Base-by-base conservation (phyloP, 2,113 vertebrate species). In the Lagopus leucura region DNA sequence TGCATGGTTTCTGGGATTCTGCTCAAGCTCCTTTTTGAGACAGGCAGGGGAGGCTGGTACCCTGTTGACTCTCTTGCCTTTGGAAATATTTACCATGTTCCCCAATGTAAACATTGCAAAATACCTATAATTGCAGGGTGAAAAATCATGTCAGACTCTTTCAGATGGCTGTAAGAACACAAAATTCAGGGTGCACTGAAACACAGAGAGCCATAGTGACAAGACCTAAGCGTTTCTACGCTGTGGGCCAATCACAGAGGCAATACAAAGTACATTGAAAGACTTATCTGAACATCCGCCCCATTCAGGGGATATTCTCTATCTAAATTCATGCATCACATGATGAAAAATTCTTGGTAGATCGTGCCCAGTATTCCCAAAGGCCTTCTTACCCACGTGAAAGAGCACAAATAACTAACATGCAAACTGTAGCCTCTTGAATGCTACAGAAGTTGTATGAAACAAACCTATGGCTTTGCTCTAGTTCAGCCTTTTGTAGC, bases 271-370 rank as follows among this genome's bases (percentile, higher is more conserved):
- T 20, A 74, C 20, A 6, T 10, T 21, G 66, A 89, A 89, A 64
- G 10, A 60, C 10, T 84, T 84, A 21, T 57, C 45, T 90, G 77
- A 61, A 55, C 64, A 54, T 30, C 24, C 21, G 17, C 7, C 58
- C 24, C 45, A 38, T 18, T 27, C 42, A 73, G 63, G 18, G 24
- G 6, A 32, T 50, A 79, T 54, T 67, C 42, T 24, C 47, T 91
- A 45, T 40, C 60, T 88, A 80, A 87, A 82, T 76, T 47, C 79
- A 82, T 70, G 60, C 36, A 76, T 76, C 67, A 70, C 36, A 88
- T 22, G 43, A 94, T 70, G 45, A 91, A 70, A 82, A 87, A 76
- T 61, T 89, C 66, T 70, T 85, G 36, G 63, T 9, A 76, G 63
- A 66, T 79, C 2, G 0, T 54, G 55, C 30, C 88, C 6, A 80